phyloP scores from a whole-genome alignment of 2,113 vertebrate species.

The Trachemys scripta region DNA sequence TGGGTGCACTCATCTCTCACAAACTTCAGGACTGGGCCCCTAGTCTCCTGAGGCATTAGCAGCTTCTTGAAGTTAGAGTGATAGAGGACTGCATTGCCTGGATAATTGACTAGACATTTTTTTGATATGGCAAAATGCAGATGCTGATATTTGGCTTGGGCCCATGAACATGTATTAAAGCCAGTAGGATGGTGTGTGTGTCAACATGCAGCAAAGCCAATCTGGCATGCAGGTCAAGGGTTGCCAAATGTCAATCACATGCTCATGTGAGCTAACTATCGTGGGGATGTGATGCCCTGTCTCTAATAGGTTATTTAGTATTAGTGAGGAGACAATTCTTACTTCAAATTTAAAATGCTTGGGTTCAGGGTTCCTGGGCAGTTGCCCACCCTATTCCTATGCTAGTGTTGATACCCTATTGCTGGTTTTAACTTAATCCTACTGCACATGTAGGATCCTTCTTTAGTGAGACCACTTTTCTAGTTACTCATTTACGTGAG shows the following conservation, averaged over 20 bases:
- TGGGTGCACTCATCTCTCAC: neutral
- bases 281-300: neutral
- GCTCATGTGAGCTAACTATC: neutral
- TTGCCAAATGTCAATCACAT: neutral
- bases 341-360: neutral
- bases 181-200: neutral
- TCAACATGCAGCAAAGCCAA: neutral
- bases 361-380: neutral
- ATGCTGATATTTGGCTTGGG: slow-evolving; percentile 34
- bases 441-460: neutral
- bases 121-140: neutral
- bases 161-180: neutral
- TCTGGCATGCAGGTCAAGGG: neutral
- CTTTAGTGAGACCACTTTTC: neutral
- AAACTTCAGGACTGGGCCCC: neutral
- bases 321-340: neutral
- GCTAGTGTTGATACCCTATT: neutral
- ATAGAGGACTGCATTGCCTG: neutral
- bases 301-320: neutral
- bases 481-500: neutral
- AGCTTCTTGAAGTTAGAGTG: neutral
- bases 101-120: neutral
- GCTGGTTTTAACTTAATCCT: neutral
- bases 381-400: neutral
- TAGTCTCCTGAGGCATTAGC: neutral